These are phyloP conservation scores for Adineta ricciae DNA, from an alignment of 2,888 invertebrate genomes.

Conservation along the genomic window DNA sequence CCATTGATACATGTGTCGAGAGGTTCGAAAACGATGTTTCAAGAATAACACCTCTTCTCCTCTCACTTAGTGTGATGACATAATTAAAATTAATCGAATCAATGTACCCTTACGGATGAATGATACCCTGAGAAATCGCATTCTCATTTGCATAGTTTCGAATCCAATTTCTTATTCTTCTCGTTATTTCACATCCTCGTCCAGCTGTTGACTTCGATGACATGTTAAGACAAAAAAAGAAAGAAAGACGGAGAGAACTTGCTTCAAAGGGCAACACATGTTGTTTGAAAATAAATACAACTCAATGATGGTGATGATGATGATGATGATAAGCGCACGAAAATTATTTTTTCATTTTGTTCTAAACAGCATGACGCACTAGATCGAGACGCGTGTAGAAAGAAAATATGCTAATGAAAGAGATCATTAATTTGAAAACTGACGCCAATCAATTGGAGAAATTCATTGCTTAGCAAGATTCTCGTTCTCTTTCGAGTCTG, in stretches of 20 bases:
- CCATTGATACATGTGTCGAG: neutral
- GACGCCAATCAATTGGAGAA: slow-evolving; percentile 9
- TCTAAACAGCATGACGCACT: slow-evolving; percentile 5
- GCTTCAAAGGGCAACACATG: slow-evolving; percentile 15
- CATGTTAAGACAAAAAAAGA: neutral
- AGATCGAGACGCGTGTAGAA: neutral
- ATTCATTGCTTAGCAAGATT: neutral
- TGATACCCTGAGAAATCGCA: neutral
- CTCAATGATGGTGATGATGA: slow-evolving; percentile 3
- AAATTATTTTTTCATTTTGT: slow-evolving; percentile 13
- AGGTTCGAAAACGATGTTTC: neutral
- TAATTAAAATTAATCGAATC: slow-evolving; percentile 14
- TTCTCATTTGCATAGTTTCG: slow-evolving; percentile 7
- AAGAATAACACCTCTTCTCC: neutral
- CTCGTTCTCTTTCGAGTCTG: neutral
- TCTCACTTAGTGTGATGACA: neutral
- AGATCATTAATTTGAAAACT: slow-evolving; percentile 13
- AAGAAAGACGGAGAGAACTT: neutral
- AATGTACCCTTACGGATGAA: neutral
- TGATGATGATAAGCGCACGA: neutral
- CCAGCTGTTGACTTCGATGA: neutral
- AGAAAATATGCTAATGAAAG: neutral
- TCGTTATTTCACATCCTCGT: neutral
- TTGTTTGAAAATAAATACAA: slow-evolving; percentile 15
- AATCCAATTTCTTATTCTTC: neutral